Evolutionary conservation across 1,140 invertebrate species (phyloP).

Genomic region (Lasioglossum baleicum): DNA sequence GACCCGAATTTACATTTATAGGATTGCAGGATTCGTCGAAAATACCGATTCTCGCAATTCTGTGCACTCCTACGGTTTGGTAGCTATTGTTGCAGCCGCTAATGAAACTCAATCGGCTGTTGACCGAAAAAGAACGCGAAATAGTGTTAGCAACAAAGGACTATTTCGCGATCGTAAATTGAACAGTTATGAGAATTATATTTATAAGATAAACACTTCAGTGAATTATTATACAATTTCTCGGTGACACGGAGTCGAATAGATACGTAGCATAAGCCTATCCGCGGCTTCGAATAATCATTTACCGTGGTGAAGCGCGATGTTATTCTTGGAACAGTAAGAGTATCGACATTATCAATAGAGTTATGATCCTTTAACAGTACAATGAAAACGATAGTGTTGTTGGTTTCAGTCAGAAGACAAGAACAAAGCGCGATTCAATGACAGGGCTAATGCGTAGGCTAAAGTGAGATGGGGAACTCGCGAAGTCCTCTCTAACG

Average conservation of each 20-base stretch:
- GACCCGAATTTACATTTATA: constrained; percentile 9
- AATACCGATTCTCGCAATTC: neutral
- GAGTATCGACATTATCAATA: constrained; percentile 29
- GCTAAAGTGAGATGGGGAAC: neutral
- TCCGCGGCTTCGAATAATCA: neutral
- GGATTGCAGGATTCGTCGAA: neutral
- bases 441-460: neutral
- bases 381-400: constrained; percentile 14
- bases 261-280: neutral
- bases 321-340: neutral
- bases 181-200: no score
- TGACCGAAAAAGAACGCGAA: no score
- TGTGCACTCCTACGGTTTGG: neutral
- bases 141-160: no score
- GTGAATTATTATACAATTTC: no score
- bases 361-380: constrained; percentile 10
- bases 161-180: no score
- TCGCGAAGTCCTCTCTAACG: neutral
- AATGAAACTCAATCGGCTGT: no score
- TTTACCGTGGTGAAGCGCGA: no score
- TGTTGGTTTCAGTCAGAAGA: neutral
- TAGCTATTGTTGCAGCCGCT: no score
- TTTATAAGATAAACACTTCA: no score
- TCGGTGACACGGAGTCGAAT: neutral
- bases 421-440: constrained; percentile 11